Evolutionary conservation across 2,113 vertebrate species (phyloP).

Genomic region (Acinonyx jubatus): DNA sequence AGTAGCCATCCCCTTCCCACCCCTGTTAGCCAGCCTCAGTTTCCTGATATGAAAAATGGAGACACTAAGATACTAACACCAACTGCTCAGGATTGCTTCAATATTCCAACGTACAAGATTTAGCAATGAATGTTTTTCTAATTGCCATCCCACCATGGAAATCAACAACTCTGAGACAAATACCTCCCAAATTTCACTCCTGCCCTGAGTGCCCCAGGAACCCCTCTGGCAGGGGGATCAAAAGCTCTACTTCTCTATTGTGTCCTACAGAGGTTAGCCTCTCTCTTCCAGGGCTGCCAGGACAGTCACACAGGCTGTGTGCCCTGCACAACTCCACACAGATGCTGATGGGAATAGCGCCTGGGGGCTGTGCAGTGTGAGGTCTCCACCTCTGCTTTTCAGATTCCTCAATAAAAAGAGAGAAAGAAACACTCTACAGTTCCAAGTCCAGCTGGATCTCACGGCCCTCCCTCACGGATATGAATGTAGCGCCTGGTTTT

Average conservation of each 20-base stretch:
- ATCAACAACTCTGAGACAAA: background rate
- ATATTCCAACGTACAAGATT: background rate
- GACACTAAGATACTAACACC: background rate
- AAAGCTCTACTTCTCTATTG: background rate
- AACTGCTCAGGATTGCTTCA: background rate
- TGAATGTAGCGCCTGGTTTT: background rate
- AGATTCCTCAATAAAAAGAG: background rate
- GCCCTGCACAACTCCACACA: background rate
- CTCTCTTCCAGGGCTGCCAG: background rate
- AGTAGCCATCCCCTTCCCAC: too few species aligned
- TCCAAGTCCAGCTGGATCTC: background rate
- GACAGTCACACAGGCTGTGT: background rate
- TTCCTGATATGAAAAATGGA: background rate
- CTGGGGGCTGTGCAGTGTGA: background rate
- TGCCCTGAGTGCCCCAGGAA: background rate
- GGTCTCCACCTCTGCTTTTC: background rate
- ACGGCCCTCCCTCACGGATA: accelerated
- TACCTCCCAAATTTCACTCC: background rate
- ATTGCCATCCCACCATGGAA: background rate
- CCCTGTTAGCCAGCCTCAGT: background rate
- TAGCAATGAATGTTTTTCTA: background rate
- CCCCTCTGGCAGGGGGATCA: background rate
- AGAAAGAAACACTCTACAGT: background rate
- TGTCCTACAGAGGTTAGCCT: background rate
- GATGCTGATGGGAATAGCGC: background rate